A percentile compares a stretch with the other conserved stretches of the same genome.
phyloP scores from a whole-genome alignment of 2,113 vertebrate genomes.

The Eubucco bourcierii region DNA sequence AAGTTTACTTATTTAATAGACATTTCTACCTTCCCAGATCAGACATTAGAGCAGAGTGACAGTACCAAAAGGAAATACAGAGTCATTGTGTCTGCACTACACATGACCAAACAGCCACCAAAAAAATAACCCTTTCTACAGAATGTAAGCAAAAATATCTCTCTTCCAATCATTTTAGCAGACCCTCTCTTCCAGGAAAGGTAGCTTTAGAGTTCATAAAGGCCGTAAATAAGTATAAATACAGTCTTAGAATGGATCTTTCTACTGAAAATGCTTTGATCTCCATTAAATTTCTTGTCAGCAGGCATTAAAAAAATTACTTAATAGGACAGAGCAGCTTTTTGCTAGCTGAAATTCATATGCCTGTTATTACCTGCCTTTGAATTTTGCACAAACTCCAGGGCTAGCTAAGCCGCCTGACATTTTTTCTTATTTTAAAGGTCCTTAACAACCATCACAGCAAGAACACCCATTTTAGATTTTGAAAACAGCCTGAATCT shows the following conservation, averaged over 20 bases:
- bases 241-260: not conserved
- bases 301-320: not conserved
- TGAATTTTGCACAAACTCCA: constrained; percentile 3
- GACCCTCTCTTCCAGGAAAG: not conserved
- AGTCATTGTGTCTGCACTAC: not conserved
- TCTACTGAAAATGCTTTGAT: constrained; percentile 13
- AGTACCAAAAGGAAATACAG: not conserved
- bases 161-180: not conserved
- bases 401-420: not conserved
- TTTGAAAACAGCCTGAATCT: not conserved
- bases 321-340: not conserved
- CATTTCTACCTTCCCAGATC: not conserved
- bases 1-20: not conserved
- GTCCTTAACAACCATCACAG: constrained; percentile 12
- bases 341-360: not conserved
- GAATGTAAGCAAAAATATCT: not conserved
- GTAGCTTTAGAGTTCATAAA: not conserved
- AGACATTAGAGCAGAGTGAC: not conserved
- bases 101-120: not conserved
- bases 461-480: constrained; percentile 38
- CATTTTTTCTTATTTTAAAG: constrained; percentile 13
- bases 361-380: not conserved
- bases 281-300: constrained; percentile 27
- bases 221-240: constrained; percentile 22
- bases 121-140: constrained; percentile 6